A percentile compares a stretch with the other conserved stretches of the same genome.
phyloP scores from a whole-genome alignment of 2,797 vertebrate species.

The Urocyon cinereoargenteus region DNA sequence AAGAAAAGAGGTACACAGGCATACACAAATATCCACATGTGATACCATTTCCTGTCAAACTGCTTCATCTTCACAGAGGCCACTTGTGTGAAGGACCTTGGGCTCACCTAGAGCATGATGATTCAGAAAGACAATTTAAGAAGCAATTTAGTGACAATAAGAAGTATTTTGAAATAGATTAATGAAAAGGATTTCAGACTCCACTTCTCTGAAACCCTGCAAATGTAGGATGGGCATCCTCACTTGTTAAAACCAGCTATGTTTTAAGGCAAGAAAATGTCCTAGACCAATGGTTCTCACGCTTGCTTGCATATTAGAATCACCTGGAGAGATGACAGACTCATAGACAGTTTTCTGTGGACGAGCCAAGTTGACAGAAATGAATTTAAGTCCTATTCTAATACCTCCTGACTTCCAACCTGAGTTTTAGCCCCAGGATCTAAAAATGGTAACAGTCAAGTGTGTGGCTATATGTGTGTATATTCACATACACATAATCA shows the following conservation, averaged over 20 bases:
- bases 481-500: not conserved
- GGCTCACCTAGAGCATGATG: not conserved
- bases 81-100: not conserved
- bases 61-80: not conserved
- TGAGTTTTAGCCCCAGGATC: not conserved
- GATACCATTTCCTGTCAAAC: not conserved
- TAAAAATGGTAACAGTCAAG: not conserved
- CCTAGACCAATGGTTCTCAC: not conserved
- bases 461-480: not conserved
- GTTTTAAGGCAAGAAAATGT: not conserved
- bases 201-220: not conserved
- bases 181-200: not conserved
- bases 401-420: not conserved
- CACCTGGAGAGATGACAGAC: not conserved
- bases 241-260: not conserved
- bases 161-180: not conserved
- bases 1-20: not conserved
- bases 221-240: not conserved
- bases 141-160: not conserved
- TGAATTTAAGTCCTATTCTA: not conserved
- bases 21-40: not conserved
- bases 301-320: not conserved
- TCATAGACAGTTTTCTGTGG: not conserved
- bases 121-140: not conserved
- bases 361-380: not conserved